Percentiles rank a stretch among this genome's conserved stretches.
These are phyloP conservation scores for Myiagra hebetior DNA, from an alignment of 2,113 vertebrate genomes.

Conservation along the genomic window DNA sequence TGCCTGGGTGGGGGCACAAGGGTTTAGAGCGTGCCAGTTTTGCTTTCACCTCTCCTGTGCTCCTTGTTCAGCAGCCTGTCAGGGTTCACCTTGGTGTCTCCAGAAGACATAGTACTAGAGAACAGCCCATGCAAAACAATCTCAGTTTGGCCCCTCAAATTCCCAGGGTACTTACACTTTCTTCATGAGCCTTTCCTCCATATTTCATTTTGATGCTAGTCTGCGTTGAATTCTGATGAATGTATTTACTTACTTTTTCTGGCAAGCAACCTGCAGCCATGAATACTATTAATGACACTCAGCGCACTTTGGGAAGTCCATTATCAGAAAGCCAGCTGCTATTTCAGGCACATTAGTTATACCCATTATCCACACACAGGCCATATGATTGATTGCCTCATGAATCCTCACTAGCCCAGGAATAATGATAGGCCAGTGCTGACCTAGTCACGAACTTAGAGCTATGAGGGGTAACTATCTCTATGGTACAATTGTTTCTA, in stretches of 20 bases:
- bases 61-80: neutral
- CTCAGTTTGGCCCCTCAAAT: neutral
- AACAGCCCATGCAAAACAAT: neutral
- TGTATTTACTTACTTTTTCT: constrained; percentile 35
- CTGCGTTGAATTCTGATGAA: constrained; percentile 14
- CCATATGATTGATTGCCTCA: neutral
- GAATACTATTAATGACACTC: constrained; percentile 42
- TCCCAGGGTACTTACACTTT: neutral
- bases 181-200: neutral
- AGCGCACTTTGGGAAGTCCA: constrained; percentile 10
- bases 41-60: neutral
- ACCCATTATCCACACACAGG: constrained; percentile 8
- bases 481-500: neutral
- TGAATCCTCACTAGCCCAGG: neutral
- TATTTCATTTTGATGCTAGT: neutral
- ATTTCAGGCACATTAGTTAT: constrained; percentile 38
- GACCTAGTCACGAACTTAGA: neutral
- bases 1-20: neutral
- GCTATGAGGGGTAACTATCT: neutral
- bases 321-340: constrained; percentile 25
- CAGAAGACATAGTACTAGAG: neutral
- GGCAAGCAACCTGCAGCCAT: constrained; percentile 5
- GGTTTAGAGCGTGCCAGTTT: neutral
- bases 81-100: neutral
- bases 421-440: neutral